Evolutionary conservation across 2,113 vertebrate species (phyloP).

Genomic region (Corythornis madagascariensis): DNA sequence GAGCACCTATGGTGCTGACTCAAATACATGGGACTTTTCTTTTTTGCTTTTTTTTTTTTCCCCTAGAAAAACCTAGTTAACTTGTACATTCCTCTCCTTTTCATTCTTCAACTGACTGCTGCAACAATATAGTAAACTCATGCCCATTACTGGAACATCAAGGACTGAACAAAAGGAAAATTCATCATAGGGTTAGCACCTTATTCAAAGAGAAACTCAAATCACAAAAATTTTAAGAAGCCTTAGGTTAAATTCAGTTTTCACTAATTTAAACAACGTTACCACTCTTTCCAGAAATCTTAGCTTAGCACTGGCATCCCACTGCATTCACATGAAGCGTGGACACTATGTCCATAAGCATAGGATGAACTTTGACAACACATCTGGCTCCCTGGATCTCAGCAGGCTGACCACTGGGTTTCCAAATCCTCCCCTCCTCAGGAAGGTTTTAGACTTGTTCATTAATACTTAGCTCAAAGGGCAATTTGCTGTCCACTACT

Average conservation of each 20-base stretch:
- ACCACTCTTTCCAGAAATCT: neutral
- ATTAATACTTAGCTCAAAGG: constrained; percentile 70
- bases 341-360: neutral
- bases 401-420: neutral
- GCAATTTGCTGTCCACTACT: constrained; percentile 55
- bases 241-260: neutral
- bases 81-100: neutral
- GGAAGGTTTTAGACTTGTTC: constrained; percentile 19
- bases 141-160: neutral
- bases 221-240: neutral
- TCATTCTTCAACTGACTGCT: neutral
- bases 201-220: neutral
- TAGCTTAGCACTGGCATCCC: neutral
- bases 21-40: neutral
- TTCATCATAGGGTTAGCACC: fast-evolving
- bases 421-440: neutral
- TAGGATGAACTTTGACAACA: neutral
- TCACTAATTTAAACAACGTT: neutral
- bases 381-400: neutral
- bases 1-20: neutral
- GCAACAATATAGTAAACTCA: neutral
- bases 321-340: neutral
- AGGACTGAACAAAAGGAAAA: neutral
- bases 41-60: neutral
- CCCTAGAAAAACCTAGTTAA: neutral